Conservation (phyloP, 2,888 invertebrate genomes). For the Lycophotia porphyrea region DNA sequence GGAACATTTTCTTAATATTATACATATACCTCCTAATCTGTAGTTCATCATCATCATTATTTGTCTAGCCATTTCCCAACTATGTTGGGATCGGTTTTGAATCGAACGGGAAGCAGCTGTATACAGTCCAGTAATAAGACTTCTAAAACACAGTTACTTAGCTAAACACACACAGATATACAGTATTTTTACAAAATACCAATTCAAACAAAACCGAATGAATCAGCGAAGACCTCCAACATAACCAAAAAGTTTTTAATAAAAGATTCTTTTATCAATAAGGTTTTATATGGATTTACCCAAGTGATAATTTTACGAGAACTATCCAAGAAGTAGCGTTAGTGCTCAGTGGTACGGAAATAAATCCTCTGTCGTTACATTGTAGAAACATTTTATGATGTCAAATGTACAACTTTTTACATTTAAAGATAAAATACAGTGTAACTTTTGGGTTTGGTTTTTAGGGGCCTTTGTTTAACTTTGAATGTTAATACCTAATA, state of each 20-base stretch:
- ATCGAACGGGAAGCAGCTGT: too few species aligned
- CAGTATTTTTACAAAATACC: background rate
- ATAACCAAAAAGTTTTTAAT: slow-evolving; percentile 8
- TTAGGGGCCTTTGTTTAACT: background rate
- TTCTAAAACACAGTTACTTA: too few species aligned
- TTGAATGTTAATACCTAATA: background rate
- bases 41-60: too few species aligned
- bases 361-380: slow-evolving; percentile 42
- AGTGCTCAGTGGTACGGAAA: slow-evolving; percentile 42
- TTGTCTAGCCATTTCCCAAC: too few species aligned
- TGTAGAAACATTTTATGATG: slow-evolving; percentile 53
- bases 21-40: too few species aligned
- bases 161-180: too few species aligned
- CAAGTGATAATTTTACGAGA: slow-evolving; percentile 46
- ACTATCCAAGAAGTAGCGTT: slow-evolving; percentile 36
- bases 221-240: background rate
- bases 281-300: slow-evolving; percentile 44
- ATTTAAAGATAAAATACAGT: slow-evolving; percentile 36
- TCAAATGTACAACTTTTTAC: slow-evolving; percentile 42
- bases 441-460: slow-evolving; percentile 1
- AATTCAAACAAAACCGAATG: background rate
- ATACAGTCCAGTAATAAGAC: too few species aligned
- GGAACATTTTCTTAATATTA: too few species aligned
- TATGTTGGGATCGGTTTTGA: too few species aligned
- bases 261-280: slow-evolving; percentile 24